Evolutionary conservation across 2,888 invertebrate species (phyloP), one percentile per base, ranked within the genome.

Genomic region (Tachina grossa): DNA sequence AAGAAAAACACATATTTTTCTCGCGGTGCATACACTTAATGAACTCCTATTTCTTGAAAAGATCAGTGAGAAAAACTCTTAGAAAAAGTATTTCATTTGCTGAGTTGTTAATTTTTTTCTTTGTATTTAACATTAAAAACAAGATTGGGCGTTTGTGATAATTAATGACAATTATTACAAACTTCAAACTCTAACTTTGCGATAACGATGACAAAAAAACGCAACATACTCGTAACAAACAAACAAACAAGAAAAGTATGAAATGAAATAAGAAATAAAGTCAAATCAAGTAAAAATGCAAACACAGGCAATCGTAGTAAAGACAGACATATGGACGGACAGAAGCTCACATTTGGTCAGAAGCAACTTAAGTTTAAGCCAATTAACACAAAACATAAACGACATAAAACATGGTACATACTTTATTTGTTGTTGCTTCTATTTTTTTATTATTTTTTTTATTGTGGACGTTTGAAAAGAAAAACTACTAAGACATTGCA

Each of bases 71-170:
- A 81, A 80, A 80, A 68, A 59, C 39, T 39, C n/a, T 14, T 55
- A 63, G 49, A 71, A 71, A 59, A 63, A 57, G 9, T 16, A 43
- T 57, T 9, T 76, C 10, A 68, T 61, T 75, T 65, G 39, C 43
- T 43, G 66, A 49, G 51, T 49, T 65, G 41, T 68, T n/a, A n/a
- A 45, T 65, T 39, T n/a, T 57, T 76, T 83, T 43, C 69, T 22
- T 68, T 81, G 55, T 71, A 83, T 83, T 83, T 77, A 85, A 86
- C 85, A 82, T 87, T 85, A 77, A 84, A 88, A 88, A 89, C 85
- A 85, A 83, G 91, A 91, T 91, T 90, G 90, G 91, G 90, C 90
- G 91, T 90, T 88, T 88, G 90, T 87, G 91, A 91, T 91, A 91
- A 91, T 91, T 91, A 88, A 88, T 88, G 88, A 87, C 88, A 88